Evolutionary conservation across 2,888 invertebrate species (phyloP).

Genomic region (Eremobia ochroleuca): DNA sequence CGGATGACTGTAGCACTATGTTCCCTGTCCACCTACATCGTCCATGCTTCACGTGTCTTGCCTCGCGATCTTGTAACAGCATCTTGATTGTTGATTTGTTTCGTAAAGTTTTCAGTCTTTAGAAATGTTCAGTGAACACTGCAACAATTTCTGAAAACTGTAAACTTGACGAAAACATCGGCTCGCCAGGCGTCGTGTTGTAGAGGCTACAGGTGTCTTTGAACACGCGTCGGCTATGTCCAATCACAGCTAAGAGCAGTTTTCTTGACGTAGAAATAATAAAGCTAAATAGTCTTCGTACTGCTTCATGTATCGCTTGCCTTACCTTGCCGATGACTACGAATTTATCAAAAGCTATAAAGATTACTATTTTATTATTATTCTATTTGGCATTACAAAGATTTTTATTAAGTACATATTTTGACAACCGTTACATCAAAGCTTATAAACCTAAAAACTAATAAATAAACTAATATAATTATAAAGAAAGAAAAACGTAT

Average conservation of each 20-base stretch:
- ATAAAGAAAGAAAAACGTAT: neutral
- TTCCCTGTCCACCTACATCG: neutral
- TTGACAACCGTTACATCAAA: neutral
- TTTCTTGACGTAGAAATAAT: neutral
- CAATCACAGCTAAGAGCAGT: neutral
- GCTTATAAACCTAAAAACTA: neutral
- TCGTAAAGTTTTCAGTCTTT: neutral
- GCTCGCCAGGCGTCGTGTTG: neutral
- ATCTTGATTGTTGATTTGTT: neutral
- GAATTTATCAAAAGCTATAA: neutral
- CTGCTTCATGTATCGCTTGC: neutral
- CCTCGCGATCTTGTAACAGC: neutral
- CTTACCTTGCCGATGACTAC: neutral
- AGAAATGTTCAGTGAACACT: neutral
- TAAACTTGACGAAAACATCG: neutral
- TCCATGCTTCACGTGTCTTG: neutral
- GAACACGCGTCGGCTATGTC: neutral
- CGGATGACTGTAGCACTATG: neutral
- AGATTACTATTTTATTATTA: too few species aligned
- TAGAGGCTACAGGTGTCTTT: neutral
- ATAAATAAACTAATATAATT: neutral
- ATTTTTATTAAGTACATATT: neutral
- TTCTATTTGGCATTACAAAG: neutral
- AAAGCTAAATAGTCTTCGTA: neutral
- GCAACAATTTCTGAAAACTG: constrained; percentile 10